Evolutionary conservation across 23 tunicate genomes (phyloP).

Genomic region (Trididemnum miniatum): DNA sequence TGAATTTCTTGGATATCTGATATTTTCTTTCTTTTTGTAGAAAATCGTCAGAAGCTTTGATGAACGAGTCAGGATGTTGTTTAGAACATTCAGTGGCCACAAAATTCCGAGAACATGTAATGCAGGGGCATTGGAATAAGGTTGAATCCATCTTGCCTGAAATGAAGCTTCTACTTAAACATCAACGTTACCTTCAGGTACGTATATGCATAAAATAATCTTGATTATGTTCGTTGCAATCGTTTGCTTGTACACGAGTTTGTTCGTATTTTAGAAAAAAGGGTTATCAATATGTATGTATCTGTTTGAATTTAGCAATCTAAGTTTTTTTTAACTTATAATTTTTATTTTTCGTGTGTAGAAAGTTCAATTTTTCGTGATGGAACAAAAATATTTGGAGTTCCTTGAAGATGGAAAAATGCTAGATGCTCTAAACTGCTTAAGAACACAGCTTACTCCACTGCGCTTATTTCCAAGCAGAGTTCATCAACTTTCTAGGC

Average conservation of each 20-base stretch:
- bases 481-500: constrained; percentile 81
- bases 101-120: constrained; percentile 59
- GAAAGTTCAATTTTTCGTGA: constrained; percentile 79
- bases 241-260: too few species aligned
- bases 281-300: background rate
- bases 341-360: constrained; percentile 31
- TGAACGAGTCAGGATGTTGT: constrained; percentile 82
- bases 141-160: constrained; percentile 68
- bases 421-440: constrained; percentile 73
- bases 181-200: constrained; percentile 83
- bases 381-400: constrained; percentile 93
- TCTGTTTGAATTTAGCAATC: too few species aligned
- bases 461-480: constrained; percentile 49
- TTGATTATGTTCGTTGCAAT: too few species aligned
- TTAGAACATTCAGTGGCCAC: constrained; percentile 84
- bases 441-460: constrained; percentile 76
- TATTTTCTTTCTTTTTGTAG: too few species aligned
- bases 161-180: constrained; percentile 68
- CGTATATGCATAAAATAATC: background rate
- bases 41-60: constrained; percentile 70
- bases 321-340: too few species aligned
- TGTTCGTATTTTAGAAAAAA: too few species aligned
- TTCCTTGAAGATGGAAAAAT: constrained; percentile 79
- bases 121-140: constrained; percentile 80
- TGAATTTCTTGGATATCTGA: too few species aligned